Evolutionary conservation across 2,797 vertebrate genomes (phyloP), one percentile per base, ranked within the genome.

Genomic region (Rousettus madagascariensis): DNA sequence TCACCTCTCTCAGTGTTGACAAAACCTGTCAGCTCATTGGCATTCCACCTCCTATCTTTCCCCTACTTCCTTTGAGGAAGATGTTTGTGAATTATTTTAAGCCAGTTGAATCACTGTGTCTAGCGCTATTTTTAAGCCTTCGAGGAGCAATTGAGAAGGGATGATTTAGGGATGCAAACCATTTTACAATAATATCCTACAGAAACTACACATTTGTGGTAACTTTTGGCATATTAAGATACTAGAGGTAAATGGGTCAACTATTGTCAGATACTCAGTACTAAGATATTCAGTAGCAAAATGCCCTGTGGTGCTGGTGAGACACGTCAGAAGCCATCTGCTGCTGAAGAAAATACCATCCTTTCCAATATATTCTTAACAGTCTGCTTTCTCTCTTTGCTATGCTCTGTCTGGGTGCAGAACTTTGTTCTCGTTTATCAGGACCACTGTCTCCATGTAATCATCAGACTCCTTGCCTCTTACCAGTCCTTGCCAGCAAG

Each of bases 61-160:
- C 49, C 82, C 30, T n/a, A 71, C 83, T 96, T 96, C 71, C 86
- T 86, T 96, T 91, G 80, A 94, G 94, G 95, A 96, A 94, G 93
- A 87, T 89, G 93, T 95, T 96, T 96, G 94, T 78, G 95, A 94
- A 88, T 97, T 97, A 97, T 95, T 97, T 96, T 97, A 95, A 97
- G 94, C 82, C 43, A 66, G 68, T 96, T 93, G 85, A 97, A 92
- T 95, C 94, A 94, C 66, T 92, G 79, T 88, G 57, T 88, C 87
- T 84, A 77, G 43, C 72, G 78, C 78, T 96, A 92, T 95, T 97
- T 97, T 96, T 94, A 96, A 96, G 78, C 43, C 75, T 94, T 95
- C 90, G 85, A 94, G 88, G 95, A 97, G 68, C 61, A 65, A 85
- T 91, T 84, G 65, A 96, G 88, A 92, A 94, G 65, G 95, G 85